Base-by-base conservation (phyloP, 92 coral and sea anemone genomes). In the Blastomussa wellsi region DNA sequence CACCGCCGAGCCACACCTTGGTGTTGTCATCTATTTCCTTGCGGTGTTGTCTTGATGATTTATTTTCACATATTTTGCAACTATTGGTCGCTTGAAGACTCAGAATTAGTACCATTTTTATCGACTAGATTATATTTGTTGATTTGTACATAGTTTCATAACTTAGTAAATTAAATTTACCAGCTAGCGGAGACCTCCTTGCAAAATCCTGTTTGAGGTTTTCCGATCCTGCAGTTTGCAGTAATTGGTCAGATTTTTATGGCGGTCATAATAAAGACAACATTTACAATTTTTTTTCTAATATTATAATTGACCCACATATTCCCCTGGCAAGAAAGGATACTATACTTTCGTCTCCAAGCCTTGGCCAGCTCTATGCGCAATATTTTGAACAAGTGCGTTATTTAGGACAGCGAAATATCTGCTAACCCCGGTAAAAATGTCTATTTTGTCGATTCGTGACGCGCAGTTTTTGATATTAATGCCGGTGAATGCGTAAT, bases 1-100 rank as follows among this genome's bases (percentile, higher is more conserved):
- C 55, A n/a, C n/a, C n/a, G n/a, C 20, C 14, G 16, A 15, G 37
- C 85, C 77, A 71, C 85, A 81, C 85, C 85, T 51, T 35, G 28
- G 49, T 81, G 78, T 51, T 70, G 68, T 81, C 77, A 44, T 36
- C 19, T 29, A 26, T 32, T 17, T 24, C 67, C 20, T 19, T 80
- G 22, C 13, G 19, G 14, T 11, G 15, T 32, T 8, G 33, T 14
- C 24, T 12, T 47, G 49, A 35, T 81, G 77, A 81, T 49, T 22
- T 49, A 0, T 59, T 67, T 81, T 80, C 76, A 67, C 13, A 67
- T 81, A 60, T 65, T 36, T 19, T 28, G 47, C n/a, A 19, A 44
- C 26, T 52, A 49, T 51, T 49, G 65, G 64, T 52, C 33, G 41
- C 65, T 51, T 22, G n/a, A n/a, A n/a, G n/a, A n/a, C n/a, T n/a